Conservation (phyloP, 2,888 invertebrate species). For the Esperia sulphurella region DNA sequence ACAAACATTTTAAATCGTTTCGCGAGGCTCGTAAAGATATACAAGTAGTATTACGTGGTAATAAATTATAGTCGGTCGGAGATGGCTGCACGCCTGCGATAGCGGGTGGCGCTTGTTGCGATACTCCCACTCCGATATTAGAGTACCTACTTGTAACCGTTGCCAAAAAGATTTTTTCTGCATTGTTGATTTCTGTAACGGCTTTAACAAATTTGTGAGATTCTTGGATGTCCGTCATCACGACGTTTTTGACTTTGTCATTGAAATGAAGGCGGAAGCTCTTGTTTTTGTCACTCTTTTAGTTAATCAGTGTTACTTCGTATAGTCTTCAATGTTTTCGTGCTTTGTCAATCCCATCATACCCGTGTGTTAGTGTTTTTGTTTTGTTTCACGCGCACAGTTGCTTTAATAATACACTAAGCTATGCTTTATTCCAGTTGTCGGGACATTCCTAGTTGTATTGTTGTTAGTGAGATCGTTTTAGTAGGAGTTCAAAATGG, state of each 20-base stretch:
- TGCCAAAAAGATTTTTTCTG: slow-evolving; percentile 62
- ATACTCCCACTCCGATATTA: slow-evolving; percentile 33
- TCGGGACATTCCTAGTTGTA: no score
- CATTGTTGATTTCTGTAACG: slow-evolving; percentile 48
- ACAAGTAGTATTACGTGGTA: slow-evolving; percentile 30
- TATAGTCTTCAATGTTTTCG: no score
- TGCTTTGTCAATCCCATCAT: no score
- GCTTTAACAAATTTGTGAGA: slow-evolving; percentile 45
- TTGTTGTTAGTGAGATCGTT: no score
- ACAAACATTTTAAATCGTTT: slow-evolving; percentile 29
- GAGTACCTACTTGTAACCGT: slow-evolving; percentile 32
- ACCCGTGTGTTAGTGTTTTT: no score
- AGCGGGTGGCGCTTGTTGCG: slow-evolving; percentile 30
- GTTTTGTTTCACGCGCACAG: no score
- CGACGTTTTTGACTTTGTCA: slow-evolving; percentile 40
- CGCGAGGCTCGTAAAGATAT: slow-evolving; percentile 35
- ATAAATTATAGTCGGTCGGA: slow-evolving; percentile 48
- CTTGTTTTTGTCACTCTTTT: slow-evolving; percentile 22
- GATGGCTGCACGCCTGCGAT: slow-evolving; percentile 28
- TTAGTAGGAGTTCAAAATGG: no score
- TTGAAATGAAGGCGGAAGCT: slow-evolving; percentile 46
- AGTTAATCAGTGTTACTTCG: no score
- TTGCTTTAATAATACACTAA: no score
- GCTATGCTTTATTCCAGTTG: no score
- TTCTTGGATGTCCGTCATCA: slow-evolving; percentile 44